Base-by-base conservation (phyloP, 2,113 vertebrate genomes). In the Amblyornis subalaris region DNA sequence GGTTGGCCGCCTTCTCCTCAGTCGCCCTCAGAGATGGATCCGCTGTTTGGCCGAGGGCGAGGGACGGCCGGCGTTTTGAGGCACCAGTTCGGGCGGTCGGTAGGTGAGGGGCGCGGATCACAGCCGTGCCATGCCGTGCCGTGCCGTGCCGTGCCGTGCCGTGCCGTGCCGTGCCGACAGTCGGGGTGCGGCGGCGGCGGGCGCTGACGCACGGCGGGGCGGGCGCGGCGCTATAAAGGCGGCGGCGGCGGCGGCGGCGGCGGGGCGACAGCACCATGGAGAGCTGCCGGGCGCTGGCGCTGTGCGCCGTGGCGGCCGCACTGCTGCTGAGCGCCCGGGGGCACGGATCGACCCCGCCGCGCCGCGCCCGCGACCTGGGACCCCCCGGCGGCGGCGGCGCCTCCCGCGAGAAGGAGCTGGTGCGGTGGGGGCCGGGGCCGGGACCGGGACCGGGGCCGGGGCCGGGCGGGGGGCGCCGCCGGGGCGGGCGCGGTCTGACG, bases 181-280 rank as follows among this genome's bases (percentile, higher is more conserved):
- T 15, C 38, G 61, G 31, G 54, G 50, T 24, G 67, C 31, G 54
- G 47, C 64, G 48, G 69, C 86, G 64, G 95, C 90, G 95, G 90
- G 87, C 95, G 93, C 88, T 97, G 97, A 98, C 97, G 97, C 97
- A 94, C 89, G 92, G 61, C 93, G 74, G 73, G 89, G 74, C 72
- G 84, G 90, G 90, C 85, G 66, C 94, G 67, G 94, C 85, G 88
- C 95, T 95, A 93, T 93, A 93, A 89, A 96, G 91, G 91, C 66
- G 91, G 81, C 92, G 94, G 89, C 95, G 93, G 50, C 89, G 51
- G 76, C 61, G 61, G 35, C 48, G 33, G 74, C n/a, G n/a, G n/a
- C n/a, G n/a, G n/a, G 45, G 31, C 66, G 93, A 94, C 97, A 97
- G 98, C 78, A 98, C 97, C 97, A 98, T 98, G 98, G 98, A 98